These are phyloP conservation scores for Sebastes alutus DNA, from an alignment of 2,797 vertebrate genomes.

Conservation along the genomic window DNA sequence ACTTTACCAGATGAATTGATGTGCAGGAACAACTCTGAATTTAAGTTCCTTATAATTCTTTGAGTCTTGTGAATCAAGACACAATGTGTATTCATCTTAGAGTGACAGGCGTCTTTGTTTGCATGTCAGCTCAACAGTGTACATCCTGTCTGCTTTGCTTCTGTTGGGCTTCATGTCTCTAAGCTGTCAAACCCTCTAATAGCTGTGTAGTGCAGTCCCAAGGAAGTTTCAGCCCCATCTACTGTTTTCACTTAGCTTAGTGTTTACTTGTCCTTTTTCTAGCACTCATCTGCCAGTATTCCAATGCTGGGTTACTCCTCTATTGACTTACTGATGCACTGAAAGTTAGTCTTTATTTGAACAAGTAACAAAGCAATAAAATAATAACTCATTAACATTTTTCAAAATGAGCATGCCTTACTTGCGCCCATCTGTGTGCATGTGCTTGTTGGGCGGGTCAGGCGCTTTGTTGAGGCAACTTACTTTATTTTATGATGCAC, in stretches of 20 bases:
- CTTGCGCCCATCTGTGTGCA: too few relatives aligned
- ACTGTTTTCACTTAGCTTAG: background rate
- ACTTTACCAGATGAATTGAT: too few relatives aligned
- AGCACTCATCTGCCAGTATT: background rate
- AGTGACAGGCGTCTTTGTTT: background rate
- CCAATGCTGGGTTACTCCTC: background rate
- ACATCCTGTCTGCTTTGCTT: background rate
- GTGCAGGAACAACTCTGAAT: too few relatives aligned
- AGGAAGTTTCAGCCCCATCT: background rate
- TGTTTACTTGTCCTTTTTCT: background rate
- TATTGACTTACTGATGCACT: too few relatives aligned
- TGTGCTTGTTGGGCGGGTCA: too few relatives aligned
- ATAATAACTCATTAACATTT: too few relatives aligned
- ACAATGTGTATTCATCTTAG: background rate
- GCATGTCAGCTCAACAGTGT: background rate
- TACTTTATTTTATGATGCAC: background rate
- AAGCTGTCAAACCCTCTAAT: background rate
- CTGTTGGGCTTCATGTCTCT: background rate
- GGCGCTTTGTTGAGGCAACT: too few relatives aligned
- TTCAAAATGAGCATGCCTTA: too few relatives aligned
- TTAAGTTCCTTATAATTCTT: background rate
- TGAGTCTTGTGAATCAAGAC: background rate
- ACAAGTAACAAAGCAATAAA: too few relatives aligned
- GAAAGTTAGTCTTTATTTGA: too few relatives aligned
- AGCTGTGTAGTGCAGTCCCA: background rate